These are phyloP conservation scores for Orchesella flavescens DNA, from an alignment of 2,888 invertebrate species.

Conservation along the genomic window DNA sequence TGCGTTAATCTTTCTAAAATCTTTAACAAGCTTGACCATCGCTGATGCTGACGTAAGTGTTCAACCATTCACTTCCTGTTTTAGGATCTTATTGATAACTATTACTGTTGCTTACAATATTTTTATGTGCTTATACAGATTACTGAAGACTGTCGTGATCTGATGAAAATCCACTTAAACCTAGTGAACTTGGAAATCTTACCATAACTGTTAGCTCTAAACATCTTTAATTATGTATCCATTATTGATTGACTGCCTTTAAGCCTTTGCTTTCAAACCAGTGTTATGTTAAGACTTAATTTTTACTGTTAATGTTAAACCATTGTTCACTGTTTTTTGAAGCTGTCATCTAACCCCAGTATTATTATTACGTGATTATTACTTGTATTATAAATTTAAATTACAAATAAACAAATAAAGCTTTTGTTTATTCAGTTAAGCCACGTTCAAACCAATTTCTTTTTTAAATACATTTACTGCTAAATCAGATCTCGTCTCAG, in stretches of 20 bases:
- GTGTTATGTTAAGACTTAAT: not conserved
- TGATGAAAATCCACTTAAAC: slow-evolving; percentile 54
- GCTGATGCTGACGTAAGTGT: slow-evolving; percentile 56
- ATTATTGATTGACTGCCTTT: slow-evolving; percentile 7
- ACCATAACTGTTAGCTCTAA: slow-evolving; percentile 21
- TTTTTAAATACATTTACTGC: no score
- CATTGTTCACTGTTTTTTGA: no score
- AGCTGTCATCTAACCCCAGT: slow-evolving; percentile 41
- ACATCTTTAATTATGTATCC: not conserved
- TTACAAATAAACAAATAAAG: slow-evolving; percentile 3
- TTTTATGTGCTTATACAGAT: slow-evolving; percentile 21
- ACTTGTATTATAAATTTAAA: not conserved
- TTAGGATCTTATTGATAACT: no score
- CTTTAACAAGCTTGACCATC: slow-evolving; percentile 56
- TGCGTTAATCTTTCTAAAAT: slow-evolving; percentile 55
- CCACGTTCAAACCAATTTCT: no score
- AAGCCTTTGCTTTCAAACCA: not conserved
- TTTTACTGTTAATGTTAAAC: not conserved
- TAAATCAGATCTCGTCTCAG: no score
- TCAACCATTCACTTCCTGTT: no score
- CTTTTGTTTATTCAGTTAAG: slow-evolving; percentile 5
- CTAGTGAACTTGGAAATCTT: slow-evolving; percentile 56
- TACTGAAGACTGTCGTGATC: slow-evolving; percentile 59
- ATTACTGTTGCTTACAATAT: no score
- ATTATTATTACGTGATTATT: slow-evolving; percentile 33